These are phyloP conservation scores for Liparis tanakae DNA, from an alignment of 2,797 vertebrate species.

Conservation along the genomic window DNA sequence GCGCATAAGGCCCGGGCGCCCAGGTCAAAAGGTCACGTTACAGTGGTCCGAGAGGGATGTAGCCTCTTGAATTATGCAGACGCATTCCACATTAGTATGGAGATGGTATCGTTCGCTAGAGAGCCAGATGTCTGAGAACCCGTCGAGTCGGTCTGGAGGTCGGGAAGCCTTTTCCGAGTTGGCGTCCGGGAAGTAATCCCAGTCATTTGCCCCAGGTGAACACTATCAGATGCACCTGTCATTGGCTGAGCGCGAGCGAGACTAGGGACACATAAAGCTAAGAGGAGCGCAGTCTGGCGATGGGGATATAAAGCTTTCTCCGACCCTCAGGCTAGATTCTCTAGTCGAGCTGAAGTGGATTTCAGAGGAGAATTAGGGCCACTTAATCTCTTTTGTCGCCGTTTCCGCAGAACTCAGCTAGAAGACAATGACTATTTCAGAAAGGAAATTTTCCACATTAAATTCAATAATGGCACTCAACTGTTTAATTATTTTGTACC, in stretches of 20 bases:
- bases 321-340: conserved; percentile 66
- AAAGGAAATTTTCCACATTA: conserved; percentile 68
- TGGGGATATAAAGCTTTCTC: conserved; percentile 66
- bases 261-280: conserved; percentile 46
- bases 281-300: conserved; percentile 50
- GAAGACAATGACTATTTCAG: conserved; percentile 65
- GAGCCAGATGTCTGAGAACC: conserved; percentile 26
- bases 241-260: conserved; percentile 39
- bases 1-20: not conserved
- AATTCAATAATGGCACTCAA: conserved; percentile 60
- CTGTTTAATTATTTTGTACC: conserved; percentile 59
- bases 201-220: conserved; percentile 47
- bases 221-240: conserved; percentile 60
- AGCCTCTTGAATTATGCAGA: conserved; percentile 52
- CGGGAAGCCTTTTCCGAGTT: conserved; percentile 35
- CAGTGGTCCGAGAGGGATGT: not conserved
- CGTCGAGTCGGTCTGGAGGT: conserved; percentile 38
- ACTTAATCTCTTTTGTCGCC: conserved; percentile 75
- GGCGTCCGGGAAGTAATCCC: conserved; percentile 42
- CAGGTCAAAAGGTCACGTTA: conserved; percentile 53
- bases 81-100: conserved; percentile 27
- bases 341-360: conserved; percentile 75
- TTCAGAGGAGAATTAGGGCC: conserved; percentile 74
- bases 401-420: conserved; percentile 59
- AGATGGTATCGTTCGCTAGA: conserved; percentile 26